These are phyloP conservation scores for Acanthopagrus latus DNA, from an alignment of 2,797 vertebrate genomes.

Conservation along the genomic window DNA sequence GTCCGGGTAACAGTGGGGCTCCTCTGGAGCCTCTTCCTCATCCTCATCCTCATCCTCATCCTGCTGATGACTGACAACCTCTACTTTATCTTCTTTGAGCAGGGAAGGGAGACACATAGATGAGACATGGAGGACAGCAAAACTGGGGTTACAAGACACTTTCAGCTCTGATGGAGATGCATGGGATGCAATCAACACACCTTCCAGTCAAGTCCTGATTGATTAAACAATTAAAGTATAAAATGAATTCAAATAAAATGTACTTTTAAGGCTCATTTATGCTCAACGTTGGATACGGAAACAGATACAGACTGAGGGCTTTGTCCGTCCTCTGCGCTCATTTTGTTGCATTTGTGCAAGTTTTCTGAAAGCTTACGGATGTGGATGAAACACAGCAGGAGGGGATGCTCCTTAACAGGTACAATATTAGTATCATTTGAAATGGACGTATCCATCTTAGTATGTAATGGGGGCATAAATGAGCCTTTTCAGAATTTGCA, in stretches of 20 bases:
- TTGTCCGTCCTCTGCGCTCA: too few species aligned
- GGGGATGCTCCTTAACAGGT: too few species aligned
- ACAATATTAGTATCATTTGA: too few species aligned
- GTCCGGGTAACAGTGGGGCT: conserved; percentile 68
- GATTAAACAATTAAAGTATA: background rate
- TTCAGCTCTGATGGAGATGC: conserved; percentile 80
- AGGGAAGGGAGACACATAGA: conserved; percentile 64
- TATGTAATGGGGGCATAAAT: too few species aligned
- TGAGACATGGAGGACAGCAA: conserved; percentile 86
- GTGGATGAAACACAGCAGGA: too few species aligned
- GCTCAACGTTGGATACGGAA: too few species aligned
- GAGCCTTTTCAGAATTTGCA: background rate
- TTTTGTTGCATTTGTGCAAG: too few species aligned
- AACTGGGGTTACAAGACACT: conserved; percentile 76
- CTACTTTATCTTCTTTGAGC: conserved; percentile 86
- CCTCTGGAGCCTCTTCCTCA: conserved; percentile 70
- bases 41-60: conserved; percentile 66
- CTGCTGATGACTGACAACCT: conserved; percentile 77
- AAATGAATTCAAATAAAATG: background rate
- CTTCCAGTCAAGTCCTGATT: background rate
- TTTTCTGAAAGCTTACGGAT: too few species aligned
- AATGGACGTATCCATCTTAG: too few species aligned
- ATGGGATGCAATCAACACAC: conserved; percentile 61
- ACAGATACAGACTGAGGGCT: too few species aligned
- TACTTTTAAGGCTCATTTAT: background rate